Conservation (phyloP, 2,888 invertebrate species). For the Aphidoletes aphidimyza region DNA sequence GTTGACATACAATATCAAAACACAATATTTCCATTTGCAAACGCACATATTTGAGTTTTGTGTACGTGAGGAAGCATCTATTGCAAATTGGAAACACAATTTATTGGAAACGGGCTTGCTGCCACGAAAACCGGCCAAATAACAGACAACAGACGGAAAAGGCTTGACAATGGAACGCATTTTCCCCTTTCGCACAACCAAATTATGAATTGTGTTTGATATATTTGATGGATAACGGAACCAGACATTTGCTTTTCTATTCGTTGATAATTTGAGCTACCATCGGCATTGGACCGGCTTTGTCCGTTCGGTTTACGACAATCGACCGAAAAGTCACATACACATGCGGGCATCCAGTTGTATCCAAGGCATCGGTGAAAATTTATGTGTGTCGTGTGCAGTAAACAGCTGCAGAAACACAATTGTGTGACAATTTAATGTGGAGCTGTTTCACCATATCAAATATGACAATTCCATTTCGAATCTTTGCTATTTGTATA, state of each 20-base stretch:
- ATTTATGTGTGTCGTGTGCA: conserved; percentile 43
- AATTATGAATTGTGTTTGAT: conserved; percentile 31
- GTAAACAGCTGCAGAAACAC: conserved; percentile 35
- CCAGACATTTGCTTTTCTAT: neutral
- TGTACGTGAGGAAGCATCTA: neutral
- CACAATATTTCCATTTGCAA: neutral
- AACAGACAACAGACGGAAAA: neutral
- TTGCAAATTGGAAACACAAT: neutral
- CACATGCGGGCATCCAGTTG: too few species aligned
- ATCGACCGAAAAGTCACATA: too few species aligned
- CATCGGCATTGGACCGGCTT: neutral
- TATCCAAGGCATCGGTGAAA: neutral
- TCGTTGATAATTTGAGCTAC: conserved; percentile 6
- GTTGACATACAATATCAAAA: neutral
- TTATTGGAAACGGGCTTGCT: too few species aligned
- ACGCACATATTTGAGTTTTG: neutral
- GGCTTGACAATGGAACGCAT: neutral
- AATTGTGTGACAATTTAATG: conserved; percentile 43
- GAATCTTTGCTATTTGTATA: neutral
- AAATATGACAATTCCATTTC: conserved; percentile 43
- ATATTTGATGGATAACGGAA: conserved; percentile 34
- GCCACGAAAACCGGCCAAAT: too few species aligned
- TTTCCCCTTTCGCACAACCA: neutral
- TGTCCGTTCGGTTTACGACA: too few species aligned
- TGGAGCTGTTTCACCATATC: neutral